Conservation (phyloP, 2,113 vertebrate species). For the Datnioides undecimradiatus region DNA sequence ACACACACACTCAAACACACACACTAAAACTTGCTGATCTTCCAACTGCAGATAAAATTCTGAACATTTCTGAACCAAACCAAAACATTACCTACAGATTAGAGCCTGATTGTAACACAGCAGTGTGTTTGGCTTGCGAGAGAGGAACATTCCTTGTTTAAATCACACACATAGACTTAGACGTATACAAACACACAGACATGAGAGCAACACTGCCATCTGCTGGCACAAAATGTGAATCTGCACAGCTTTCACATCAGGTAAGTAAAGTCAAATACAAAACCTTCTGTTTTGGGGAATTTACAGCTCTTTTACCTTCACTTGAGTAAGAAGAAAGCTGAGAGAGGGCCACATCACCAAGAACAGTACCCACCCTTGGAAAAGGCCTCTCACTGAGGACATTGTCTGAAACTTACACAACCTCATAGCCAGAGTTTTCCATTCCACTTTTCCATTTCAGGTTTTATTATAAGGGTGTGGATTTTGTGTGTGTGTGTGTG, state of each 20-base stretch:
- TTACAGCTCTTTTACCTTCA: not conserved
- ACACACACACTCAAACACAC: constrained; percentile 11
- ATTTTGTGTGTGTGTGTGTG: constrained; percentile 1
- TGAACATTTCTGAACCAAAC: constrained; percentile 68
- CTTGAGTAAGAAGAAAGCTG: not conserved
- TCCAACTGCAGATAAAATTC: constrained; percentile 59
- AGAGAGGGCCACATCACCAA: not conserved
- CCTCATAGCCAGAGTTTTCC: constrained; percentile 49
- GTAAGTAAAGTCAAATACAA: not conserved
- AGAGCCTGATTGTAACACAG: constrained; percentile 31
- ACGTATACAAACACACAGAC: not conserved
- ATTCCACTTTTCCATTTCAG: constrained; percentile 48
- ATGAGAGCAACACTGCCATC: constrained; percentile 64
- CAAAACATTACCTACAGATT: constrained; percentile 68
- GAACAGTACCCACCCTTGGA: constrained; percentile 17
- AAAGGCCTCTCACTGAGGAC: constrained; percentile 51
- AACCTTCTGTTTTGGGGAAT: not conserved
- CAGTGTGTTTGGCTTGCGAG: constrained; percentile 14
- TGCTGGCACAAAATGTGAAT: constrained; percentile 44
- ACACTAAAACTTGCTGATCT: constrained; percentile 12
- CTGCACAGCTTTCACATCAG: not conserved
- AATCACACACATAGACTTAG: not conserved
- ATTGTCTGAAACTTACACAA: constrained; percentile 49
- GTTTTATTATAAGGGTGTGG: constrained; percentile 57
- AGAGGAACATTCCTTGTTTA: constrained; percentile 46